Evolutionary conservation across 2,888 invertebrate species (phyloP).

Genomic region (Oxycera nigricornis): DNA sequence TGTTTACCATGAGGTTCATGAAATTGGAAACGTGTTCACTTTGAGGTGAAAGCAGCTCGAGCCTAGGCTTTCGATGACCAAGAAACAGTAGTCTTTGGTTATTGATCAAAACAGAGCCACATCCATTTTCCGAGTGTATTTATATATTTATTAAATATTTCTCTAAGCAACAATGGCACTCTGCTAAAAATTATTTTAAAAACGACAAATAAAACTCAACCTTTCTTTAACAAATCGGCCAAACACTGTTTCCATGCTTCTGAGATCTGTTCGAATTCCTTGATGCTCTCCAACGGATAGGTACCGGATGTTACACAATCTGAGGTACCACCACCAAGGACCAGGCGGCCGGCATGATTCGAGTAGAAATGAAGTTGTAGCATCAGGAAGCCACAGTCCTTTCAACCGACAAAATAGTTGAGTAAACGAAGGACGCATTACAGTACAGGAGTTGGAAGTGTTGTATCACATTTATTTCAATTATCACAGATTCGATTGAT

Average conservation of each 20-base stretch:
- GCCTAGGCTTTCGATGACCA: too few relatives aligned
- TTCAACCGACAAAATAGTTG: conserved; percentile 26
- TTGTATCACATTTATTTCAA: background rate
- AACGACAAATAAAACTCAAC: conserved; percentile 60
- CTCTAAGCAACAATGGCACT: too few relatives aligned
- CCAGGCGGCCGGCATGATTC: conserved; percentile 74
- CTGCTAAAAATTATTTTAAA: too few relatives aligned
- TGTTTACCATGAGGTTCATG: too few relatives aligned
- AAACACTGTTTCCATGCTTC: conserved; percentile 80
- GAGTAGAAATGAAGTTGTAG: conserved; percentile 85
- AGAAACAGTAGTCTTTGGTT: too few relatives aligned
- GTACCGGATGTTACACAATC: conserved; percentile 63
- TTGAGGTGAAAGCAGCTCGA: too few relatives aligned
- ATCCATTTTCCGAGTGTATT: too few relatives aligned
- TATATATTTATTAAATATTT: too few relatives aligned
- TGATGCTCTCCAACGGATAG: conserved; percentile 83
- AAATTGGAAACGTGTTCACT: too few relatives aligned
- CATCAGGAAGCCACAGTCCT: conserved; percentile 66
- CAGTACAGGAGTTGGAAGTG: background rate
- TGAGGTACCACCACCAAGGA: conserved; percentile 64
- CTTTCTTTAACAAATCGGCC: conserved; percentile 73
- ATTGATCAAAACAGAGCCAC: too few relatives aligned
- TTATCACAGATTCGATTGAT: conserved; percentile 6
- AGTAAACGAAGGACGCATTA: conserved; percentile 24
- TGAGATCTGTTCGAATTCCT: conserved; percentile 83